phyloP scores from a whole-genome alignment of 2,888 invertebrate genomes.

The Drosophila barbarae region DNA sequence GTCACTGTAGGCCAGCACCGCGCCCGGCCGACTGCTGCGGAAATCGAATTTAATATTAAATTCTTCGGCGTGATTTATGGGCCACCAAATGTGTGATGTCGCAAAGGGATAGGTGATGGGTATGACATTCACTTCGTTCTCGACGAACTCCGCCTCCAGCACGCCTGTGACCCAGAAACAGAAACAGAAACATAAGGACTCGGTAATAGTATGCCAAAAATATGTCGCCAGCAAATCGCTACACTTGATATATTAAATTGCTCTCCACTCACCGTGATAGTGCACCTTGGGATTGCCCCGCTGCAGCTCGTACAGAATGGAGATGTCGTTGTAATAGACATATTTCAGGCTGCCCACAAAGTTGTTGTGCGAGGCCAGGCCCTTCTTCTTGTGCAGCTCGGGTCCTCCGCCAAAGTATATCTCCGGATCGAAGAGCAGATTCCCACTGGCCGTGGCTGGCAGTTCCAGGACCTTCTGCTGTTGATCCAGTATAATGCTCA shows the following conservation, averaged over 20 bases:
- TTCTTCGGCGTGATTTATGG: constrained; percentile 86
- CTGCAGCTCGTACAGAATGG: constrained; percentile 92
- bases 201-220: constrained; percentile 22
- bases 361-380: constrained; percentile 89
- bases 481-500: constrained; percentile 88
- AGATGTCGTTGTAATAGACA: constrained; percentile 95
- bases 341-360: constrained; percentile 94
- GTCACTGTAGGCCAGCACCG: constrained; percentile 91
- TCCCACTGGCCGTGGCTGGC: constrained; percentile 81
- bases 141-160: constrained; percentile 90
- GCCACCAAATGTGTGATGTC: constrained; percentile 94
- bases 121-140: constrained; percentile 91
- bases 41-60: constrained; percentile 91
- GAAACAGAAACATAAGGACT: constrained; percentile 4
- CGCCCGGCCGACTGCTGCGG: constrained; percentile 90
- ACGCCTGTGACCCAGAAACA: constrained; percentile 81
- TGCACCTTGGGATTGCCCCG: constrained; percentile 92
- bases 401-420: constrained; percentile 95
- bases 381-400: constrained; percentile 89
- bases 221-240: constrained; percentile 21
- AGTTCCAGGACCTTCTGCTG: constrained; percentile 86
- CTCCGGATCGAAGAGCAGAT: constrained; percentile 94
- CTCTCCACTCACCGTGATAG: constrained; percentile 82
- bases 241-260: constrained; percentile 27
- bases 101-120: constrained; percentile 95